Evolutionary conservation across 2,888 invertebrate species (phyloP), one percentile per base, ranked within the genome.

Genomic region (Drosophila maculinotata): DNA sequence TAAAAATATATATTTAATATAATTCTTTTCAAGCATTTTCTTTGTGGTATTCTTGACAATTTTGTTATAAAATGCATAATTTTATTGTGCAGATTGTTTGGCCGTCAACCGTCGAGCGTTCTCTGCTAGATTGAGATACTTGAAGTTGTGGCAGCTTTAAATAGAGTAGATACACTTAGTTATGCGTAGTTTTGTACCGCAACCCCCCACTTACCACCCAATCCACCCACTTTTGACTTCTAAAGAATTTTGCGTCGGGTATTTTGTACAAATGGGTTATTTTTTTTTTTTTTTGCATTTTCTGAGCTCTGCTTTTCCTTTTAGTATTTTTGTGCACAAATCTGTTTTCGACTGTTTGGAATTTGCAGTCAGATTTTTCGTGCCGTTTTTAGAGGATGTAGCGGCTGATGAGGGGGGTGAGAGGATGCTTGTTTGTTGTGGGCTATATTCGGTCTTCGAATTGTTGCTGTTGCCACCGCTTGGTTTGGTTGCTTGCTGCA

Each of bases 341-440:
- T 78, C 80, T 80, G 84, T 80, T 80, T 73, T 73, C 66, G 78
- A 83, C 80, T 79, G 69, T 54, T 57, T 42, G 66, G 67, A 69
- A 79, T 75, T 78, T 65, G 49, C 62, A 49, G 64, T 63, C 65
- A n/a, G 39, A 33, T 30, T 74, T 59, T 57, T 58, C n/a, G n/a
- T n/a, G n/a, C 36, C 45, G 56, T 53, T 57, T 49, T 33, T 42
- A 39, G 45, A 51, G 42, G 44, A 53, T 51, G 53, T 28, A 52
- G 33, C 41, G 28, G n/a, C n/a, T n/a, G n/a, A n/a, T n/a, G n/a
- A n/a, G n/a, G n/a, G n/a, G 14, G 15, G 23, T 42, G 57, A 20
- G 8, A 9, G 12, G 9, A 39, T 39, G 39, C 39, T 20, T 35
- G 26, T n/a, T 45, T 35, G 30, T n/a, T 14, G 30, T 36, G 20